Conservation (phyloP, 1,140 invertebrate species). For the Formica selysi region DNA sequence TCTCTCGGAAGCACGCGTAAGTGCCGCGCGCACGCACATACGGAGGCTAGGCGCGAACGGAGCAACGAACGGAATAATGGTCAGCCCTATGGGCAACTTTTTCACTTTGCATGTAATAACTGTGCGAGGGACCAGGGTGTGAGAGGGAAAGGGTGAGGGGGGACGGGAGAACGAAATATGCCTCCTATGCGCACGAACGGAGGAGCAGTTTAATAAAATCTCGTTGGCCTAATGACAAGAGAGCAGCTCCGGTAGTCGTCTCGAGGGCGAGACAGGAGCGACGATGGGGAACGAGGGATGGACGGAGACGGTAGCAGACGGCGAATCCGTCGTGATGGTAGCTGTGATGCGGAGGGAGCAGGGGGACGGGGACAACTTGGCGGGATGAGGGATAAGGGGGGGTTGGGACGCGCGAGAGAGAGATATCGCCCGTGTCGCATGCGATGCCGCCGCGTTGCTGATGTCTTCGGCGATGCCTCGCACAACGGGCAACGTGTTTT, state of each 20-base stretch:
- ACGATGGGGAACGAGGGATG: constrained; percentile 57
- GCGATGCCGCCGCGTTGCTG: constrained; percentile 43
- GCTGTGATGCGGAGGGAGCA: not conserved
- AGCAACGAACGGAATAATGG: constrained; percentile 65
- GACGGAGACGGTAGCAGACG: constrained; percentile 55
- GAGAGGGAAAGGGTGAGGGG: not conserved
- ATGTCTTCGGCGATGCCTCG: constrained; percentile 49
- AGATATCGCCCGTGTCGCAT: constrained; percentile 52
- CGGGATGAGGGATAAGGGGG: constrained; percentile 45
- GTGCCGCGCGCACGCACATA: constrained; percentile 46
- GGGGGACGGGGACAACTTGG: constrained; percentile 2
- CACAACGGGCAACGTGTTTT: constrained; percentile 37
- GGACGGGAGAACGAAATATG: constrained; percentile 10
- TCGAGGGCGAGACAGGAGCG: constrained; percentile 39
- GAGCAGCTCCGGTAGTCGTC: constrained; percentile 63
- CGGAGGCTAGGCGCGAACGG: constrained; percentile 1
- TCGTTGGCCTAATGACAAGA: constrained; percentile 71
- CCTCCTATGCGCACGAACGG: constrained; percentile 42
- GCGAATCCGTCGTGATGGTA: constrained; percentile 53
- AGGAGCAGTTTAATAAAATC: constrained; percentile 71
- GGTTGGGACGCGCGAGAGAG: constrained; percentile 44
- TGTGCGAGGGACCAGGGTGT: not conserved
- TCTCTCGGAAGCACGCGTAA: constrained; percentile 39
- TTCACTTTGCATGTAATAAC: constrained; percentile 76
- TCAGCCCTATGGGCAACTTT: constrained; percentile 73